Evolutionary conservation across 2,888 invertebrate genomes (phyloP).

Genomic region (Cerastis rubricosa): DNA sequence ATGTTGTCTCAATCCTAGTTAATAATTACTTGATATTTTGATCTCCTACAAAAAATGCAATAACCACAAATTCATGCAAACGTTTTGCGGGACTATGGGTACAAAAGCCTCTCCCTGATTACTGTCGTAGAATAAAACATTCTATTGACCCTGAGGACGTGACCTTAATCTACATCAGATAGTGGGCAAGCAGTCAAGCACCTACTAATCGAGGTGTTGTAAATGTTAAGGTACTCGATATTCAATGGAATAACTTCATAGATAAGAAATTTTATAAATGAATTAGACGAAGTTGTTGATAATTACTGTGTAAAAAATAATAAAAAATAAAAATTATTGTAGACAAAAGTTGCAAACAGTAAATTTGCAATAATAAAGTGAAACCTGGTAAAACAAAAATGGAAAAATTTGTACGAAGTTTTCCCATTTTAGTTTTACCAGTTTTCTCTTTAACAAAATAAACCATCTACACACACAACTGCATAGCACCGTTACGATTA

Average conservation of each 20-base stretch:
- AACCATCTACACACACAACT: background rate
- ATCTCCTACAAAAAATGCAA: background rate
- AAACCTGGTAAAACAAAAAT: background rate
- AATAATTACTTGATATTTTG: background rate
- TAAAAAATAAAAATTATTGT: background rate
- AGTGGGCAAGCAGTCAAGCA: background rate
- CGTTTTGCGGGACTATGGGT: background rate
- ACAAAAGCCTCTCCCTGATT: background rate
- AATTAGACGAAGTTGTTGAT: background rate
- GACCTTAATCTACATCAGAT: slow-evolving; percentile 54
- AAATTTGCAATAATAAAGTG: background rate
- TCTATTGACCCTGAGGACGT: slow-evolving; percentile 41
- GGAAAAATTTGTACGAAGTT: too few relatives aligned
- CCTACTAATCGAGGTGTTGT: background rate
- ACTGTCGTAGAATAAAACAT: slow-evolving; percentile 25
- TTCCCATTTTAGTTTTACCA: too few relatives aligned
- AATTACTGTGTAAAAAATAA: background rate
- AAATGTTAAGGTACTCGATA: slow-evolving; percentile 32
- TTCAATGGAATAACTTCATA: slow-evolving; percentile 1
- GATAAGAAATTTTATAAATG: background rate
- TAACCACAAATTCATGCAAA: background rate
- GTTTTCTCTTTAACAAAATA: background rate
- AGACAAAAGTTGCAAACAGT: background rate
- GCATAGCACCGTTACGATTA: slow-evolving; percentile 15
- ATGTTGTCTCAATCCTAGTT: background rate